Conservation (phyloP, 2,888 invertebrate species). For the Ecdyonurus torrentis region DNA sequence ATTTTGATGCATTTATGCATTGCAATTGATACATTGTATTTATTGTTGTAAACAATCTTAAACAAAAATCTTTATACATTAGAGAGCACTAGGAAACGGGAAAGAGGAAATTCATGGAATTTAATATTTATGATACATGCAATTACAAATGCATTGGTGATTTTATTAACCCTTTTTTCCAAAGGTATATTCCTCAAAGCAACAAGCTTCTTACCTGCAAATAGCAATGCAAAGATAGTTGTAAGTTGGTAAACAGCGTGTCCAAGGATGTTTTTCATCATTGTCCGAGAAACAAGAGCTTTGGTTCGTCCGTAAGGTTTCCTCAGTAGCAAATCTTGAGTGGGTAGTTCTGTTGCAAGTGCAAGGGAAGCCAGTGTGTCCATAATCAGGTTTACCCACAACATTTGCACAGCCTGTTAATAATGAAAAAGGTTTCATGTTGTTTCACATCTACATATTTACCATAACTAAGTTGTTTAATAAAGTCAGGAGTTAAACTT, state of each 20-base stretch:
- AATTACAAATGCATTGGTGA: too few relatives aligned
- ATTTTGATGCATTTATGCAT: too few relatives aligned
- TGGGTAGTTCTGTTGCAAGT: slow-evolving; percentile 37
- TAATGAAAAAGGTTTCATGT: background rate
- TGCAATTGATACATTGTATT: too few relatives aligned
- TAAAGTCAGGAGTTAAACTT: background rate
- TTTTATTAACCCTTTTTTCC: too few relatives aligned
- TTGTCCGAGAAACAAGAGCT: slow-evolving; percentile 34
- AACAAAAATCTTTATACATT: too few relatives aligned
- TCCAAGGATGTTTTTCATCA: slow-evolving; percentile 39
- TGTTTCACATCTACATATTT: too few relatives aligned
- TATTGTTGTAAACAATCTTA: too few relatives aligned
- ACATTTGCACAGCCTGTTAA: slow-evolving; percentile 35
- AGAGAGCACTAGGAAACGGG: too few relatives aligned
- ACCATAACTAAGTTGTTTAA: background rate
- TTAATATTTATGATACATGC: too few relatives aligned
- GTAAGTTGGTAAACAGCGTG: slow-evolving; percentile 36
- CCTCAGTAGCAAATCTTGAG: slow-evolving; percentile 31
- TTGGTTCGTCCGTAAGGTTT: slow-evolving; percentile 35
- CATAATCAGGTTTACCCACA: slow-evolving; percentile 44
- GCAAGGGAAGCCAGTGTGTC: slow-evolving; percentile 40
- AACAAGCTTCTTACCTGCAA: slow-evolving; percentile 32
- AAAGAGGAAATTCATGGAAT: too few relatives aligned
- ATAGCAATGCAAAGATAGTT: slow-evolving; percentile 34
- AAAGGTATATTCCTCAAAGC: too few relatives aligned